Evolutionary conservation across 2,113 vertebrate species (phyloP).

Genomic region (Prochilodus magdalenae): DNA sequence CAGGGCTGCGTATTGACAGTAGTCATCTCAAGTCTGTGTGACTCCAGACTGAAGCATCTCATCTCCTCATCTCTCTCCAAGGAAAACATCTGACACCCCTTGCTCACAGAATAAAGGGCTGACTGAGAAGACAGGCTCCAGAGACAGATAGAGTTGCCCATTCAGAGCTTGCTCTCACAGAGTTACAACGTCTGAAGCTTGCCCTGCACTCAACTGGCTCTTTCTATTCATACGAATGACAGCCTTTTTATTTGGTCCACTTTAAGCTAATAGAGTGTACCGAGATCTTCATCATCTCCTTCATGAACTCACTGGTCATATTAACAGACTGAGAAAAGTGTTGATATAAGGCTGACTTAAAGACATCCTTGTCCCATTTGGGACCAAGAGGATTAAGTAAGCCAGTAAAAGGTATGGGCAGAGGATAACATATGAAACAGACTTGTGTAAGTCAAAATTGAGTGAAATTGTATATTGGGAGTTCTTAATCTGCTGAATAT

Average conservation of each 20-base stretch:
- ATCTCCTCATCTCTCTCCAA: conserved; percentile 52
- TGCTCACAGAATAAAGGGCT: conserved; percentile 48
- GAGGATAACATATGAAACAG: conserved; percentile 24
- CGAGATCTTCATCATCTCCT: conserved; percentile 47
- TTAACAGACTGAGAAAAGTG: conserved; percentile 7
- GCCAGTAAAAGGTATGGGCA: conserved; percentile 13
- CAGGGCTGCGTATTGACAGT: conserved; percentile 47
- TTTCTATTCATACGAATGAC: conserved; percentile 44
- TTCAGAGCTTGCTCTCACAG: conserved; percentile 56
- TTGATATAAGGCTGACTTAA: conserved; percentile 34
- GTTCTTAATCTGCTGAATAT: neutral
- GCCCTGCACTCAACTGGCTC: conserved; percentile 30
- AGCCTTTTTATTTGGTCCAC: conserved; percentile 51
- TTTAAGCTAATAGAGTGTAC: conserved; percentile 49
- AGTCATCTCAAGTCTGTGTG: conserved; percentile 45
- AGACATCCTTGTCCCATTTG: conserved; percentile 25
- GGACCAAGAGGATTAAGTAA: neutral
- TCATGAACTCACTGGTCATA: conserved; percentile 33
- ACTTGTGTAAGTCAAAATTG: conserved; percentile 15
- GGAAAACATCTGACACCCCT: conserved; percentile 44
- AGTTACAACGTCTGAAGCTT: conserved; percentile 36
- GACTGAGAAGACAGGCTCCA: conserved; percentile 51
- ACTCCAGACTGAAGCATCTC: conserved; percentile 54
- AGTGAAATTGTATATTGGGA: neutral
- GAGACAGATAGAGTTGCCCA: conserved; percentile 64